Percentiles rank a stretch among this genome's conserved stretches.
These are phyloP conservation scores for Naja naja DNA, from an alignment of 2,113 vertebrate genomes.

Conservation along the genomic window DNA sequence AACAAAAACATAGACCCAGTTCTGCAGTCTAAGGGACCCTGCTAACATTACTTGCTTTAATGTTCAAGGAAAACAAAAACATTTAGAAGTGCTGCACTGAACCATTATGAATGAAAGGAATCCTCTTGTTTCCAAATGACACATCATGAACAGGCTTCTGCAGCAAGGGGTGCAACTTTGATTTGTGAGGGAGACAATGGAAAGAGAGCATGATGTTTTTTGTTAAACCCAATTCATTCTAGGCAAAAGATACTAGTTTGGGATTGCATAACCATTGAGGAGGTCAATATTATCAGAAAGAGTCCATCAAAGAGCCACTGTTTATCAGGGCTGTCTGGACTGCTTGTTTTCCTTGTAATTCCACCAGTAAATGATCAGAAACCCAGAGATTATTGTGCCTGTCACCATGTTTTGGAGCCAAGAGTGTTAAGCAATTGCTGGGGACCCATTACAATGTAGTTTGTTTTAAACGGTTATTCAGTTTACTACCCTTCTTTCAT, in stretches of 20 bases:
- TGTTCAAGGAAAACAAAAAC: constrained; percentile 28
- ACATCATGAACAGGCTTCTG: constrained; percentile 26
- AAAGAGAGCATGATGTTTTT: constrained; percentile 4
- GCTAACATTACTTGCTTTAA: constrained; percentile 32
- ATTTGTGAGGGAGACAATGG: not conserved
- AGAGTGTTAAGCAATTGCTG: not conserved
- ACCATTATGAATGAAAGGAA: constrained; percentile 26
- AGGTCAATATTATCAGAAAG: not conserved
- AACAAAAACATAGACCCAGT: constrained; percentile 23
- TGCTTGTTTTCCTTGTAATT: not conserved
- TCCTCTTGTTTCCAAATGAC: constrained; percentile 20
- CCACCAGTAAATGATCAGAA: not conserved
- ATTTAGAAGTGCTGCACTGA: constrained; percentile 41
- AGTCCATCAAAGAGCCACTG: not conserved
- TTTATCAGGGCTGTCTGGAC: not conserved
- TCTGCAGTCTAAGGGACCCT: constrained; percentile 26
- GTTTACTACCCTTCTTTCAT: not conserved
- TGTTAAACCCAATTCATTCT: not conserved
- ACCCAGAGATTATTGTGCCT: not conserved
- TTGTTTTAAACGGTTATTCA: not conserved
- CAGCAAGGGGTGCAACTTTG: constrained; percentile 12
- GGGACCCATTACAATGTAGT: not conserved
- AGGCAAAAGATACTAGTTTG: constrained; percentile 15
- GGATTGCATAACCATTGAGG: not conserved
- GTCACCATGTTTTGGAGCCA: not conserved